Base-by-base conservation (phyloP, 1,140 invertebrate genomes). In the Trichoplusia ni region DNA sequence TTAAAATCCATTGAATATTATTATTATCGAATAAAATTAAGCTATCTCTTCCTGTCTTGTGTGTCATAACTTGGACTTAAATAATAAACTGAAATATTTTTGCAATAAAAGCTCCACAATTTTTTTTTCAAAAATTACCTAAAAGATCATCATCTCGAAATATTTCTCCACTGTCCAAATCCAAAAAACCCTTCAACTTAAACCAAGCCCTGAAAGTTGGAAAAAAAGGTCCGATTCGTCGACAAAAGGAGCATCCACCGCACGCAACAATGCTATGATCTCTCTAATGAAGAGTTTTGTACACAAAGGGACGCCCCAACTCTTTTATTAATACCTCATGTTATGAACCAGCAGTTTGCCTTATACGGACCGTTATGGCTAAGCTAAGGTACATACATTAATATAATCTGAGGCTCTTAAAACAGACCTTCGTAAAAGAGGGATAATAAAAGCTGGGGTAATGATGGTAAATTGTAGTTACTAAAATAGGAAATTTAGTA, bases 271-370 rank as follows among this genome's bases (percentile, higher is more conserved):
- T 75, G 77, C 77, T 71, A 78, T 82, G 82, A 85, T 88, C 79
- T 71, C 53, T 80, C 78, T 84, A 88, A 86, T 88, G 84, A 88
- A 86, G 82, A 86, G 80, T 84, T 84, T 84, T 82, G 74, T 75
- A 80, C 75, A 87, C 83, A 85, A 81, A 86, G 81, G 72, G 73
- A 67, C 73, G 67, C 47, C 56, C 64, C 64, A 74, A 66, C 73
- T 73, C 71, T 71, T 77, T 81, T 83, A 84, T 84, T 86, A 84
- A 84, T 84, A 77, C 65, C 64, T 49, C 44, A 25, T 40, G 64
- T 64, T 64, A 64, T 58, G 62, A 44, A 23, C 62, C 42, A 16
- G 27, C 46, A 29, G 46, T 31, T 49, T 31, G 46, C 46, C 46
- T 49, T 31, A 31, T 29, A 14, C 29, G 40, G 13, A 49, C 6